These are phyloP conservation scores for Aphelenchoides avenae DNA, from an alignment of 1,140 invertebrate species.

Conservation along the genomic window DNA sequence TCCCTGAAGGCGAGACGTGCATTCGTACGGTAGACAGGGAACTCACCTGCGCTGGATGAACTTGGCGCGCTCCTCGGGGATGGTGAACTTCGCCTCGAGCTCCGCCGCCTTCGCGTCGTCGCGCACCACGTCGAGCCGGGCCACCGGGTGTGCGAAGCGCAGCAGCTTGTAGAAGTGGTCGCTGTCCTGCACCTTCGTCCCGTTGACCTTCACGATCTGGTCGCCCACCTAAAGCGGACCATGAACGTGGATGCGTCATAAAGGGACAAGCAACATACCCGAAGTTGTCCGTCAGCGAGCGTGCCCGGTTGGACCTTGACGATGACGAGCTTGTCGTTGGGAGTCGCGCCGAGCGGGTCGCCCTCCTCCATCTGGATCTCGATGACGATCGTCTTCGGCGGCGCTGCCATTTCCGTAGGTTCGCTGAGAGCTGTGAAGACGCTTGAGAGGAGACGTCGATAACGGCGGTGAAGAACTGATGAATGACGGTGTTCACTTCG, in stretches of 20 bases:
- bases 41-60: conserved; percentile 37
- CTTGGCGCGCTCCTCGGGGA: conserved; percentile 47
- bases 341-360: conserved; percentile 50
- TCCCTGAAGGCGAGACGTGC: neutral
- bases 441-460: too few species aligned
- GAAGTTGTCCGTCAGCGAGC: conserved; percentile 45
- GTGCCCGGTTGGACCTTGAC: conserved; percentile 41
- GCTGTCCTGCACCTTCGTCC: conserved; percentile 30
- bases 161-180: conserved; percentile 47
- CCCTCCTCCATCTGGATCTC: too few species aligned
- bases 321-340: conserved; percentile 47
- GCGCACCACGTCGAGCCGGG: conserved; percentile 25
- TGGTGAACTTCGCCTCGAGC: conserved; percentile 10
- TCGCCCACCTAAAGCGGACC: conserved; percentile 41
- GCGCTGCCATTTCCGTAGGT: too few species aligned
- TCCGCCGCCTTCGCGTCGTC: neutral
- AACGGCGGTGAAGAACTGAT: too few species aligned
- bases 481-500: too few species aligned
- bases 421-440: too few species aligned
- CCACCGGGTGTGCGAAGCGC: conserved; percentile 42
- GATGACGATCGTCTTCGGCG: too few species aligned
- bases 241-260: neutral
- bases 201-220: conserved; percentile 42
- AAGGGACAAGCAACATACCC: conserved; percentile 36
- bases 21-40: neutral